Base-by-base conservation (phyloP, 1,140 invertebrate genomes). In the Ceratoteleas bidentatus region DNA sequence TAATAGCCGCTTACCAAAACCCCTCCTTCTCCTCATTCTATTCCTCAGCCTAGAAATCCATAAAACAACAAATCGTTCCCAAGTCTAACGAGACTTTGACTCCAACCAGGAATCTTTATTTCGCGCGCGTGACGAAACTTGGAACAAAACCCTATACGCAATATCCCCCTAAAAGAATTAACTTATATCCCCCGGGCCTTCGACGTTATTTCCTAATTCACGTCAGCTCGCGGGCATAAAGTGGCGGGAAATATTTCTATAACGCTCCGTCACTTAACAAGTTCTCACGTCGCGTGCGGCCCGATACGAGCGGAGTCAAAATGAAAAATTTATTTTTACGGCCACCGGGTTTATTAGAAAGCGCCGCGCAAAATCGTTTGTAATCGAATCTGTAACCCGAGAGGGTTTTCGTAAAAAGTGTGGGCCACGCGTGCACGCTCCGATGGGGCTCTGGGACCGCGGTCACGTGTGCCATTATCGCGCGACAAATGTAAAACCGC, bases 401-500 rank as follows among this genome's bases (percentile, higher is more conserved):
- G 9, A 81, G 6, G 40, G 16, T 65, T 72, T 76, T 62, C 40
- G 53, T 76, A 76, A 73, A 76, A 81, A 72, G 14, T 54, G 13
- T 8, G 47, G 47, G 75, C 60, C 81, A 83, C 81, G 82, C 77
- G 85, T 84, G 78, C 80, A 77, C 50, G 68, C 53, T 74, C 49
- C 7, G 68, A 53, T 52, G 69, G 76, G 73, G 72, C 85, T 87
- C 85, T 84, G 85, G 85, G 84, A 82, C 85, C 86, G 85, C 83
- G 84, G 86, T 87, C 87, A 89, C 88, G 87, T 88, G 88, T 86
- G 74, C 88, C 85, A 89, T 88, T 89, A 89, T 81, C 83, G 70
- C 80, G 69, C 75, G 82, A 85, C 87, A 87, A 88, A 89, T 88
- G 87, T 83, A 86, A 86, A 89, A 86, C 86, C 86, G 86, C 86